These are phyloP conservation scores for Egretta garzetta DNA, from an alignment of 2,113 vertebrate species.

Conservation along the genomic window DNA sequence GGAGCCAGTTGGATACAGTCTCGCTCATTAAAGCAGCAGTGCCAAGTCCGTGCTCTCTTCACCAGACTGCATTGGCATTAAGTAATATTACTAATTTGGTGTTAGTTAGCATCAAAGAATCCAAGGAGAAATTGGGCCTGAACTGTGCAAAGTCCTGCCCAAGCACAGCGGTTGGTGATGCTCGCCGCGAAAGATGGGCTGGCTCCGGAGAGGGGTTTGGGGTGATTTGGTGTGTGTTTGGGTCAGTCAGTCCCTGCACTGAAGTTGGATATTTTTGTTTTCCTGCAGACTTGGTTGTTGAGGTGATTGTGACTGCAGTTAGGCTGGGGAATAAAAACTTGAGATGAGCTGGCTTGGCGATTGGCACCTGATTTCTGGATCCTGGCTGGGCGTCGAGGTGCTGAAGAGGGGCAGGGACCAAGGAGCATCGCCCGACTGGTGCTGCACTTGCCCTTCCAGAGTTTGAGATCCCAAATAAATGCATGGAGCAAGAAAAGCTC, in stretches of 20 bases:
- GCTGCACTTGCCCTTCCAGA: not conserved
- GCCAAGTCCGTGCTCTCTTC: not conserved
- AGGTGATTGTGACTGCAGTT: not conserved
- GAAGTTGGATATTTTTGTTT: not conserved
- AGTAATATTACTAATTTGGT: not conserved
- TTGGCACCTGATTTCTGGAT: fast-evolving
- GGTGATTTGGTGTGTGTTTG: not conserved
- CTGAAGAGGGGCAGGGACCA: fast-evolving
- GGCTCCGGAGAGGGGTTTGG: not conserved
- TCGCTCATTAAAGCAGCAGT: not conserved
- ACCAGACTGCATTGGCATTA: not conserved
- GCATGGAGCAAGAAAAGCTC: not conserved
- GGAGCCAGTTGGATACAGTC: not conserved
- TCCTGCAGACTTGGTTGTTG: fast-evolving
- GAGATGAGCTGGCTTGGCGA: not conserved
- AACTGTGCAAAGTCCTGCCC: not conserved
- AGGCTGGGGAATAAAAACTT: not conserved
- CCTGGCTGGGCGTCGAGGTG: not conserved
- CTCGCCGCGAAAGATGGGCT: not conserved
- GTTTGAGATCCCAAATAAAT: not conserved
- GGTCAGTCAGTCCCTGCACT: not conserved
- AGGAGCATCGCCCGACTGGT: not conserved
- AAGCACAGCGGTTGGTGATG: too few relatives aligned
- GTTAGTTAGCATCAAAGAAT: not conserved
- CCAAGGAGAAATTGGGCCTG: not conserved